phyloP scores from a whole-genome alignment of 1,140 invertebrate species.

The Drosophila novamexicana region DNA sequence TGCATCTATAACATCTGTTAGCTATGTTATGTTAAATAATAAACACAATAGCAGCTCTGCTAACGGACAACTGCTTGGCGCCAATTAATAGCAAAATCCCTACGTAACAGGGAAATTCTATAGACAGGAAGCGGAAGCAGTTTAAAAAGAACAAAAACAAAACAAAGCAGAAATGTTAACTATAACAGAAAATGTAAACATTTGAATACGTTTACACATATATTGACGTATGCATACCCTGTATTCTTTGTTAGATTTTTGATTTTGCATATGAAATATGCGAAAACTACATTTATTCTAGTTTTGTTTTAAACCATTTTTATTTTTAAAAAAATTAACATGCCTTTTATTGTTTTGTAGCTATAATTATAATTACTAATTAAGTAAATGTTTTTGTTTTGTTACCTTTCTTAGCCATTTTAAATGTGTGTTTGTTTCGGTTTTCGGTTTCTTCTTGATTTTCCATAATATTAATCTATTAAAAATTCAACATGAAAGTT shows the following conservation, averaged over 20 bases:
- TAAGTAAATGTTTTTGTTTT: conserved; percentile 76
- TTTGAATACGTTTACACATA: no score
- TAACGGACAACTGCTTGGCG: no score
- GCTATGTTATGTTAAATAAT: background rate
- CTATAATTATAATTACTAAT: conserved; percentile 80
- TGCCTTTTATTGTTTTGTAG: conserved; percentile 76
- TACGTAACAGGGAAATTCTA: no score
- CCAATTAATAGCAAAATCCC: no score
- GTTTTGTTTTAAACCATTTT: conserved; percentile 75
- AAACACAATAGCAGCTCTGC: no score
- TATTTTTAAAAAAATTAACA: conserved; percentile 82
- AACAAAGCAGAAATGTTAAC: background rate
- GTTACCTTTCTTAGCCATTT: conserved; percentile 63
- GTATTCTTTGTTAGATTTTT: background rate
- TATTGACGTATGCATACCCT: no score
- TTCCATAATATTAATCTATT: conserved; percentile 30
- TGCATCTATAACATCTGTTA: background rate
- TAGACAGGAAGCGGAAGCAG: background rate
- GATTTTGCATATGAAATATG: background rate
- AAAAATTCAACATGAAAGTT: conserved; percentile 76
- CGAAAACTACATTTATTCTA: background rate
- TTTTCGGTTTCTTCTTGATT: conserved; percentile 42
- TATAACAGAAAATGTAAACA: background rate
- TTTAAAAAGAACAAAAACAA: no score
- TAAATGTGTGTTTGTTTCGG: conserved; percentile 26